Evolutionary conservation across 2,888 invertebrate species (phyloP), one percentile per base, ranked within the genome.

Genomic region (Cheilosia soror): DNA sequence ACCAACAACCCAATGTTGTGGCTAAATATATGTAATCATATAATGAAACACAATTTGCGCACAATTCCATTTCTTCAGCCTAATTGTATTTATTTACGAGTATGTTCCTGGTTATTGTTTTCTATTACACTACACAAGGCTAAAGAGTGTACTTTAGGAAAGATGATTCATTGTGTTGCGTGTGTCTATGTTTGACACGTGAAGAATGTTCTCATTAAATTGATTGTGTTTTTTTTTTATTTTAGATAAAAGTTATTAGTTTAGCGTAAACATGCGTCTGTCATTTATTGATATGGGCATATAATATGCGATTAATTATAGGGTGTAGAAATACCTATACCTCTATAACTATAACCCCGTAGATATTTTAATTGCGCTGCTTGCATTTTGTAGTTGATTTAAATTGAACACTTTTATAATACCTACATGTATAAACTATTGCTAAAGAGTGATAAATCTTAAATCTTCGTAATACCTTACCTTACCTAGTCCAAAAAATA

Each of bases 201-300:
- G 51, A 69, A 77, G 42, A 42, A 63, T 63, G 69, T 76, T 77
- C 65, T 71, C 63, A 77, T 82, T 58, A 82, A 71, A 71, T 82
- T 82, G 71, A 77, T 82, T 82, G 77, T 65, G 57, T 71, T 60
- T 55, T 69, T 47, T 47, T 20, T 0, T 15, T 44, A n/a, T 15
- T 44, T 15, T 27, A 77, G 76, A 82, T 77, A 77, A 82, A 58
- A 37, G 15, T 60, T 40, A 65, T 72, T 65, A 72, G 65, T 65
- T 44, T 40, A 79, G 49, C 62, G 63, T 42, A 47, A 29, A 31
- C 9, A 11, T 37, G 20, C 20, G 55, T 65, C 5, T 51, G 5
- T 29, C 29, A 25, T 47, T 9, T 51, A 65, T 20, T 47, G 20
- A 11, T 5, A 63, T 47, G 37, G 37, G 37, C 37, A 3, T 9